phyloP scores from a whole-genome alignment of 2,888 invertebrate species.

The Diachrysia chrysitis region DNA sequence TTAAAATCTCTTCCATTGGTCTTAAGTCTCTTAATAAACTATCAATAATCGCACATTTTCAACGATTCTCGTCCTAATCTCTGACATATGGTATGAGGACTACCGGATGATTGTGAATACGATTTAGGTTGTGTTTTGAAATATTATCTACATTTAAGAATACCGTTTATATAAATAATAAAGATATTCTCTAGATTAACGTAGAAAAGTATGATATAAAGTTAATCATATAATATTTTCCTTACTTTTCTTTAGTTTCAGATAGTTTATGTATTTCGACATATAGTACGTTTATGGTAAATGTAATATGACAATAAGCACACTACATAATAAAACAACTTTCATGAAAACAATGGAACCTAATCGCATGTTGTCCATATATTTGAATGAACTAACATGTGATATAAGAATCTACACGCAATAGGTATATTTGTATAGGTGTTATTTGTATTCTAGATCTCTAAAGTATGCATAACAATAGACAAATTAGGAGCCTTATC shows the following conservation, averaged over 20 bases:
- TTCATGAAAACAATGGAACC: background rate
- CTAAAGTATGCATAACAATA: background rate
- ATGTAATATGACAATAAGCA: background rate
- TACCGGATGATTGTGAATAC: background rate
- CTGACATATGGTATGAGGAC: background rate
- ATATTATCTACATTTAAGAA: background rate
- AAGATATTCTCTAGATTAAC: background rate
- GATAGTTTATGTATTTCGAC: background rate
- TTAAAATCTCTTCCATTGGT: too few species aligned
- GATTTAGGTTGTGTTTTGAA: constrained; percentile 1
- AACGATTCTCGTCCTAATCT: background rate
- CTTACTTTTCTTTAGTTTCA: background rate
- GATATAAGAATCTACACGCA: background rate
- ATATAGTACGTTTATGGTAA: background rate
- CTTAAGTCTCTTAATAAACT: too few species aligned
- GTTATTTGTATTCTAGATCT: background rate
- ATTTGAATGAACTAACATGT: background rate
- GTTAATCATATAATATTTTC: background rate
- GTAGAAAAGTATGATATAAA: background rate
- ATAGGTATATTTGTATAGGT: background rate
- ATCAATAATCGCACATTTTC: too few species aligned
- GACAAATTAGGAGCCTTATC: background rate
- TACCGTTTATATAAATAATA: background rate
- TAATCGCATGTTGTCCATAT: background rate
- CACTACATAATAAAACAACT: background rate